These are phyloP conservation scores for Drosophila mercatorum DNA, from an alignment of 2,888 invertebrate genomes.

Conservation along the genomic window DNA sequence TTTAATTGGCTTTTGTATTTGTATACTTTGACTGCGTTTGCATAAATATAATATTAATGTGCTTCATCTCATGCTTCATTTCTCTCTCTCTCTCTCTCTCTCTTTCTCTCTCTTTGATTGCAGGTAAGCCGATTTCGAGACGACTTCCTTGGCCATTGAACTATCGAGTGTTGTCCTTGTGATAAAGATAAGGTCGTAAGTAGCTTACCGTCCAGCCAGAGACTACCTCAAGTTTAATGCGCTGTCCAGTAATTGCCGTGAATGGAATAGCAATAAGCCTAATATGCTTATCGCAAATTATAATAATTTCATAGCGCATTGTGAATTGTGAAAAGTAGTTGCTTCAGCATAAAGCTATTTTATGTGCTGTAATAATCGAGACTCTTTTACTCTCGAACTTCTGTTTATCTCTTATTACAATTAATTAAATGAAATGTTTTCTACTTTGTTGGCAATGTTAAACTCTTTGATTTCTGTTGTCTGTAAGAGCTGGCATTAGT, in stretches of 20 bases:
- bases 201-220: conserved; percentile 43
- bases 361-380: too few species aligned
- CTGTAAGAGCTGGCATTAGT: too few species aligned
- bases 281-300: conserved; percentile 24
- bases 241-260: conserved; percentile 20
- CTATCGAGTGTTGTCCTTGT: conserved; percentile 28
- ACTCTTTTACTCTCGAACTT: background rate
- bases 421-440: background rate
- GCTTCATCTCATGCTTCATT: conserved; percentile 43
- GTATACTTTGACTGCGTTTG: conserved; percentile 11
- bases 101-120: conserved; percentile 43
- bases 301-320: conserved; percentile 1
- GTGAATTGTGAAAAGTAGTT: background rate
- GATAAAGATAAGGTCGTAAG: conserved; percentile 55
- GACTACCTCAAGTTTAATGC: conserved; percentile 24
- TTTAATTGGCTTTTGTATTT: conserved; percentile 56
- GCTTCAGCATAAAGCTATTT: background rate
- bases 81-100: conserved; percentile 32
- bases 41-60: conserved; percentile 35
- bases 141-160: conserved; percentile 42
- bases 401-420: background rate
- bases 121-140: conserved; percentile 72
- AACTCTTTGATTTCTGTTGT: background rate
- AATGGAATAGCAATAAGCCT: conserved; percentile 16
- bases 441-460: background rate